A percentile compares a stretch with the other conserved stretches of the same genome.
phyloP scores from a whole-genome alignment of 2,113 vertebrate genomes.

The Pygoscelis antarcticus region DNA sequence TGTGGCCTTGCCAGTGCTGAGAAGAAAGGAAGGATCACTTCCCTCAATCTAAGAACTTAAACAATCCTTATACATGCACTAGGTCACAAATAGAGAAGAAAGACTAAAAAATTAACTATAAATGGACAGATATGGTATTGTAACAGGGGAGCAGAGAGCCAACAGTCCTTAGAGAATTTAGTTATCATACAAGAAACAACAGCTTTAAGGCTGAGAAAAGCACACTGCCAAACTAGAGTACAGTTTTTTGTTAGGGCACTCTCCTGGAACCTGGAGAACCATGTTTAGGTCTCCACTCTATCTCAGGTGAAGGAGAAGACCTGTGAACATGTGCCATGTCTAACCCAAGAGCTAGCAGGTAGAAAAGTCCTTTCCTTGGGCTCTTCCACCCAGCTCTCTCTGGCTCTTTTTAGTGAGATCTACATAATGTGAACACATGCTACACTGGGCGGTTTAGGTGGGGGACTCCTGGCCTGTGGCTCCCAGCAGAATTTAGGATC shows the following conservation, averaged over 20 bases:
- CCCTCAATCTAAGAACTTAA: background rate
- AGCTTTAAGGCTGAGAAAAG: background rate
- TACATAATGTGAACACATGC: background rate
- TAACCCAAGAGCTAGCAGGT: background rate
- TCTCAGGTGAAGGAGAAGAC: background rate
- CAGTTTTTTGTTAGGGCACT: background rate
- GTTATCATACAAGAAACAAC: background rate
- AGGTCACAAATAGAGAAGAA: background rate
- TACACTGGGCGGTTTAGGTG: accelerated
- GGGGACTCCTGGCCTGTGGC: background rate
- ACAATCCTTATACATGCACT: background rate
- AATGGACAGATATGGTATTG: background rate
- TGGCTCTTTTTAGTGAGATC: background rate
- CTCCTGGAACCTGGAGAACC: background rate
- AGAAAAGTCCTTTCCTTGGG: background rate
- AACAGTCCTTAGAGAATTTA: background rate
- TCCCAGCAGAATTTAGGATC: background rate
- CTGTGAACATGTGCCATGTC: accelerated
- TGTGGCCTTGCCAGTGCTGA: background rate
- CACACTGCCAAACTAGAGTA: background rate
- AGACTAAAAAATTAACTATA: background rate
- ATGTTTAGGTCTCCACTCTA: background rate
- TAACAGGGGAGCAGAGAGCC: background rate
- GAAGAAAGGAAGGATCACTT: background rate
- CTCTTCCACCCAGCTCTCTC: background rate